phyloP scores from a whole-genome alignment of 2,113 vertebrate species.

The Scortum barcoo region DNA sequence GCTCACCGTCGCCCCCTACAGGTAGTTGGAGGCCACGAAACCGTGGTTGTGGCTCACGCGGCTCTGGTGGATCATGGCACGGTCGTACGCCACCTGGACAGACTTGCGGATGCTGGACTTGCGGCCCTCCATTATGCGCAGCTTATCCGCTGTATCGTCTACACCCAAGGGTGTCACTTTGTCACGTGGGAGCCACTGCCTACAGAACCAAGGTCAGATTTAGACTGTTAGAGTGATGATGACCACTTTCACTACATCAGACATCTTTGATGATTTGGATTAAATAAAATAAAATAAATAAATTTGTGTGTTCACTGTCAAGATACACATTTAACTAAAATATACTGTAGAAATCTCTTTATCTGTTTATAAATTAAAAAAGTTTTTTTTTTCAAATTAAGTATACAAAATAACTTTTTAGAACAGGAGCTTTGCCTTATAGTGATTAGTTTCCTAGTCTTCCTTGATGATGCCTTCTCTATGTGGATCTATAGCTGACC shows the following conservation, averaged over 20 bases:
- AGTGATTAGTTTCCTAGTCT: not conserved
- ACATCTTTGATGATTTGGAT: not conserved
- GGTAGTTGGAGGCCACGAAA: slow-evolving; percentile 89
- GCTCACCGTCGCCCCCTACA: slow-evolving; percentile 79
- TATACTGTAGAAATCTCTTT: too few species aligned
- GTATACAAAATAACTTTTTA: not conserved
- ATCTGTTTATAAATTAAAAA: too few species aligned
- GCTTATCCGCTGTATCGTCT: slow-evolving; percentile 96
- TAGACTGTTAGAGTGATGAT: not conserved
- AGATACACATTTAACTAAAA: not conserved
- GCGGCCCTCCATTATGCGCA: slow-evolving; percentile 96
- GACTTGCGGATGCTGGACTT: slow-evolving; percentile 98
- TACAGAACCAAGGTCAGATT: slow-evolving; percentile 60
- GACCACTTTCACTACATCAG: not conserved
- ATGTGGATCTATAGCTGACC: not conserved
- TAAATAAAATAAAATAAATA: too few species aligned
- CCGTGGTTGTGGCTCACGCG: slow-evolving; percentile 90
- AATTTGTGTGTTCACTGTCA: not conserved
- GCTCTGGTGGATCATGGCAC: slow-evolving; percentile 96
- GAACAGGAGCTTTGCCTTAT: not conserved
- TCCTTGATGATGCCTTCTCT: not conserved
- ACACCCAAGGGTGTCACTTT: slow-evolving; percentile 93
- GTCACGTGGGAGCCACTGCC: slow-evolving; percentile 97
- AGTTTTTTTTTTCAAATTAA: not conserved
- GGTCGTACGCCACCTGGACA: slow-evolving; percentile 97